Evolutionary conservation across 2,888 invertebrate genomes (phyloP), one percentile per base, ranked within the genome.

Genomic region (Protonemura montana): DNA sequence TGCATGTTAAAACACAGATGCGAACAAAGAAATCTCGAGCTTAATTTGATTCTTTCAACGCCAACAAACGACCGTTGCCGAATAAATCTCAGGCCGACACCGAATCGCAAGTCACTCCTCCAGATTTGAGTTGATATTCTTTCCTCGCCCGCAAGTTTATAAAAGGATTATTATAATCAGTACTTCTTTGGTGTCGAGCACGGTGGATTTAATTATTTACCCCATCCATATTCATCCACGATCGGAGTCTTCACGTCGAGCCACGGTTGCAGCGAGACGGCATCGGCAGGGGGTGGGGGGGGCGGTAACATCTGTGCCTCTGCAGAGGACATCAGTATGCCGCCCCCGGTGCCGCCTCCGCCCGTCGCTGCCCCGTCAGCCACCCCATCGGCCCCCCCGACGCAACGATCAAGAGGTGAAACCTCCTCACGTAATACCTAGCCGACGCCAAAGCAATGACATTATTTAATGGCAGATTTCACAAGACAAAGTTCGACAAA

Each of bases 301-400:
- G 80, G 27, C 1, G 59, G 84, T 84, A 84, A 59, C 84, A 84
- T 84, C 84, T 84, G 84, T 84, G 84, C 84, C 29, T 26, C 81
- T 81, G 84, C 59, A 76, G 84, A 84, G 76, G 84, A 84, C 84
- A 84, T 84, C 84, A 84, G 84, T 84, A 84, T 84, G 26, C 84
- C 84, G 76, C 84, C 59, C 59, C 84, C 28, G 16, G 26, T 21
- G 26, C 76, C 81, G 28, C 81, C 30, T n/a, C 30, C 29, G 28
- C 81, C 28, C 81, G 28, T 28, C 81, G 5, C 30, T 29, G n/a
- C 30, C 81, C 28, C n/a, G 59, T 59, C 59, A 59, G 59, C 59
- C 59, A 13, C 27, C 80, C 80, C 80, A n/a, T n/a, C n/a, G n/a
- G 35, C 35, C 35, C 35, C 35, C 35, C 35, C 5, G 10, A 35